Evolutionary conservation across 2,113 vertebrate species (phyloP), one percentile per base, ranked within the genome.

Genomic region (Tiliqua scincoides): DNA sequence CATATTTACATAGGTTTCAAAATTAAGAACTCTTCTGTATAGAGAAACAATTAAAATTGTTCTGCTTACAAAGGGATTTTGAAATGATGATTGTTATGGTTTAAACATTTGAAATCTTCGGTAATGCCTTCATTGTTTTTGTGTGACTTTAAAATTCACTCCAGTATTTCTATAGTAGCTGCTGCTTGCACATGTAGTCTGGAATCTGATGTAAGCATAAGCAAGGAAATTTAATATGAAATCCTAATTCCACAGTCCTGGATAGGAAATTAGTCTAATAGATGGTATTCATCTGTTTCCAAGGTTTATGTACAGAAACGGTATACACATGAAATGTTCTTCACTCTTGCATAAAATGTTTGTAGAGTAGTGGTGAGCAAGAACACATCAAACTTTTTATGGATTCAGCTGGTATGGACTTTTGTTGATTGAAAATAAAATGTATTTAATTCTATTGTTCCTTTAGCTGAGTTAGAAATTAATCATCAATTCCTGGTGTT

Each of bases 401-500:
- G 79, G 82, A 90, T 82, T 23, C 54, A 94, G 93, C 93, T 92
- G 94, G 92, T 94, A 89, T 65, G 89, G 88, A 91, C 90, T 84
- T 95, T 91, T 95, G 94, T 89, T 93, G 94, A 91, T 80, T 93
- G 91, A 95, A 96, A 94, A 92, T 75, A 92, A 93, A 93, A 93
- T 93, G 91, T 90, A 94, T 91, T 89, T 91, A 57, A 23, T 71
- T 93, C 93, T 94, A 95, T 89, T 95, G 95, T 94, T 94, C 89
- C 91, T 71, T 85, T 89, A 92, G 89, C 88, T 91, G 89, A 90
- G 91, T 75, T 83, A 65, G 71, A 83, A 89, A 88, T 98, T 97
- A 99, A 95, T 99, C 98, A 89, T 99, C 98, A 92, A 99, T 95
- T 77, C 98, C 99, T 14, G 98, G 98, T 0, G 98, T 98, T 94